Conservation (phyloP, 2,113 vertebrate genomes). For the Phodopus roborovskii region DNA sequence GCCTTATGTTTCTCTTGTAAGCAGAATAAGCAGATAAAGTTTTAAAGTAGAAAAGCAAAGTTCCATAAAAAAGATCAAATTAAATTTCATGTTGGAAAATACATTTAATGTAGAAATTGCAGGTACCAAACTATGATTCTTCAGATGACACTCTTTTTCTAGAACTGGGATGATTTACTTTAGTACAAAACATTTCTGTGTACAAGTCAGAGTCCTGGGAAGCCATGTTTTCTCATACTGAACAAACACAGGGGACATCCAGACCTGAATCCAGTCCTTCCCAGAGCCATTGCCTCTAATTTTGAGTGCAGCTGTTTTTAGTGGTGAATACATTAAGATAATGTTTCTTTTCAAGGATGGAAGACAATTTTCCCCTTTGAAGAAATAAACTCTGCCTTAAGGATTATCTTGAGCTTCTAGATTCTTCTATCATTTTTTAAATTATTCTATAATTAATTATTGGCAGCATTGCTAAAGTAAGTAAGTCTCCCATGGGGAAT, state of each 20-base stretch:
- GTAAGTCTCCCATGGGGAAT: not conserved
- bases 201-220: not conserved
- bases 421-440: constrained; percentile 2
- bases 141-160: not conserved
- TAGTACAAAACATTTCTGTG: not conserved
- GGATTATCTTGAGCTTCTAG: constrained; percentile 56
- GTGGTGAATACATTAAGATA: constrained; percentile 21
- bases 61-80: constrained; percentile 36
- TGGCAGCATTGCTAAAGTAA: not conserved
- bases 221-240: not conserved
- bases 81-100: constrained; percentile 33
- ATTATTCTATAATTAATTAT: constrained; percentile 37
- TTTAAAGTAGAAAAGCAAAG: constrained; percentile 37
- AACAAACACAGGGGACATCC: constrained; percentile 13
- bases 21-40: not conserved
- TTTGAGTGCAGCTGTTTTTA: constrained; percentile 46
- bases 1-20: constrained; percentile 3
- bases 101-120: constrained; percentile 42
- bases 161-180: not conserved
- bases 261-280: not conserved
- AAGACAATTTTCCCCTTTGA: not conserved
- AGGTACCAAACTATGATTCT: constrained; percentile 14
- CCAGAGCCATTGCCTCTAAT: not conserved
- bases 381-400: constrained; percentile 42
- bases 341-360: constrained; percentile 33